A percentile compares a stretch with the other conserved stretches of the same genome.
These are phyloP conservation scores for Poecile montanus DNA, from an alignment of 2,797 vertebrate genomes.

Conservation along the genomic window DNA sequence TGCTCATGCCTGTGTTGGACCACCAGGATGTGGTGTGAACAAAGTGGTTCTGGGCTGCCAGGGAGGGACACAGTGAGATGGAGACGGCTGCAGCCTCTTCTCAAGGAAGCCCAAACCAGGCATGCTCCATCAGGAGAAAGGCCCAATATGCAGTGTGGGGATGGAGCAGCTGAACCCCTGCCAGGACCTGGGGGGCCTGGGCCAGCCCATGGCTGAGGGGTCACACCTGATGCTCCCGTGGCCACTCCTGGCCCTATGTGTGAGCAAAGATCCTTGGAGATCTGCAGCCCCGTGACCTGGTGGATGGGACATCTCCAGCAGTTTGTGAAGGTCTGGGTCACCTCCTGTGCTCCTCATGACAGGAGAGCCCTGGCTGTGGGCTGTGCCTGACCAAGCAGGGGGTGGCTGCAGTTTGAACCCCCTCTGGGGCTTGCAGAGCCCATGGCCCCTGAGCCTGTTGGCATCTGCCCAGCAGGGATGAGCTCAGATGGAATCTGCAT, in stretches of 20 bases:
- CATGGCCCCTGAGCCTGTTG: background rate
- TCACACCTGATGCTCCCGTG: background rate
- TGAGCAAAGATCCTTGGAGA: background rate
- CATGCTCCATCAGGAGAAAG: background rate
- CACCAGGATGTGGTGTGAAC: fast-evolving
- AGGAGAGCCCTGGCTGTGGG: background rate
- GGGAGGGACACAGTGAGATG: background rate
- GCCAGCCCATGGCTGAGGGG: background rate
- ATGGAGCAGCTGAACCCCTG: background rate
- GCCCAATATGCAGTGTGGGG: background rate
- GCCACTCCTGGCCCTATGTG: background rate
- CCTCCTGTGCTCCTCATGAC: background rate
- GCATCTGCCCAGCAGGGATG: background rate
- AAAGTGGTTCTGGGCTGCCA: background rate
- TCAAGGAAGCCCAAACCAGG: background rate
- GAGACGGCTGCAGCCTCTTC: background rate
- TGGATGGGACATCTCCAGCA: background rate
- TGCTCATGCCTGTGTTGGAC: background rate
- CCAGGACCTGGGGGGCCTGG: too few relatives aligned
- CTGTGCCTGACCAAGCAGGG: background rate
- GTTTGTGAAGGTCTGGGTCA: background rate
- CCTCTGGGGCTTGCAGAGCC: background rate
- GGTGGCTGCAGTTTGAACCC: background rate
- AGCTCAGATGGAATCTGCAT: background rate
- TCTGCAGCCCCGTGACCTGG: background rate